Evolutionary conservation across 2,888 invertebrate species (phyloP).

Genomic region (Acleris cristana): DNA sequence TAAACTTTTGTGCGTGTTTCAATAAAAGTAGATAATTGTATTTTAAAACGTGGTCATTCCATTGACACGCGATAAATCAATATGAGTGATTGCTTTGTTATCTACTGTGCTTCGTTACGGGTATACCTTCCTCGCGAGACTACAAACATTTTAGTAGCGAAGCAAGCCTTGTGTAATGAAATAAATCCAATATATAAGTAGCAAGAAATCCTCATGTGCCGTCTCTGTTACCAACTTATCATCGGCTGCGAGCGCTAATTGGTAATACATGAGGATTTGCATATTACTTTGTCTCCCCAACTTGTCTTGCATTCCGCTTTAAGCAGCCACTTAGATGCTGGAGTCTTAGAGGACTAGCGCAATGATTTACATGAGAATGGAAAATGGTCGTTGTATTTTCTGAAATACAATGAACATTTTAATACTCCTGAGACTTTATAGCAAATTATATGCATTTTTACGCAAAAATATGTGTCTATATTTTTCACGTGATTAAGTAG

Average conservation of each 20-base stretch:
- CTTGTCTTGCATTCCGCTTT: conserved; percentile 60
- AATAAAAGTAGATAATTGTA: too few species aligned
- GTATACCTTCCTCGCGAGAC: too few species aligned
- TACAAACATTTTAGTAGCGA: too few species aligned
- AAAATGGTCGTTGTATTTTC: background rate
- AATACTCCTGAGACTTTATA: too few species aligned
- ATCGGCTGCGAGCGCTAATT: conserved; percentile 60
- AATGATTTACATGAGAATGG: conserved; percentile 25
- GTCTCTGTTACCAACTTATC: conserved; percentile 15
- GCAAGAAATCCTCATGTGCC: background rate
- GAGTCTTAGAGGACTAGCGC: conserved; percentile 2
- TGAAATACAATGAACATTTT: background rate
- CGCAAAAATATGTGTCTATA: too few species aligned
- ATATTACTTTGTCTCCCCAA: conserved; percentile 76
- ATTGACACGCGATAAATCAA: too few species aligned
- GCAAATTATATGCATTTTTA: too few species aligned
- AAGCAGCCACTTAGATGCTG: conserved; percentile 36
- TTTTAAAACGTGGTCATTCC: too few species aligned
- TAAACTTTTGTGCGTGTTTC: too few species aligned
- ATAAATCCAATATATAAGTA: background rate
- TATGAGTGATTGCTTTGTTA: too few species aligned
- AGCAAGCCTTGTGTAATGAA: background rate
- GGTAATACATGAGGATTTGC: conserved; percentile 80
- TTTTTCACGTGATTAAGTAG: too few species aligned
- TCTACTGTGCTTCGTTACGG: too few species aligned